These are phyloP conservation scores for Chondrilla cf. caribensis DNA, from an alignment of 37 sponge, comb jelly and placozoan genomes.

Conservation along the genomic window DNA sequence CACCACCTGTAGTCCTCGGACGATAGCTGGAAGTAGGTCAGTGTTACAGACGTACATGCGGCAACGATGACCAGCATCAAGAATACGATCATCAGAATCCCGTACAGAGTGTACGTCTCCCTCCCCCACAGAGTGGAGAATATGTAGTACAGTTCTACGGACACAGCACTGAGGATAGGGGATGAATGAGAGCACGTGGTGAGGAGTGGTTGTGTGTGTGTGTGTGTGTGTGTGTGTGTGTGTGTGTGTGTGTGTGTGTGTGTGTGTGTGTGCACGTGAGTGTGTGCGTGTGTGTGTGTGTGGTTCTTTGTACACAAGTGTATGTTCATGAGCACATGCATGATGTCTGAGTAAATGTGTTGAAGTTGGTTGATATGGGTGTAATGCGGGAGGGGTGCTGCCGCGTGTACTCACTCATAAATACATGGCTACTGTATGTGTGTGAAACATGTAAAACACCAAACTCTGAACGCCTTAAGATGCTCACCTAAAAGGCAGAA, in stretches of 20 bases:
- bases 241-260: slow-evolving; percentile 17
- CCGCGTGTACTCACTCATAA: no score
- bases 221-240: slow-evolving; percentile 5
- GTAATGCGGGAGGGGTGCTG: no score
- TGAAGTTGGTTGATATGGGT: no score
- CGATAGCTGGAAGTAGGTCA: slow-evolving; percentile 91
- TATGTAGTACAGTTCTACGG: slow-evolving; percentile 92
- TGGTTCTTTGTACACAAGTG: no score
- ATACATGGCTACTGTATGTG: no score
- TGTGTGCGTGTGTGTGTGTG: no score
- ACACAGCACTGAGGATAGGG: slow-evolving; percentile 67
- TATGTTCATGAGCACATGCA: no score
- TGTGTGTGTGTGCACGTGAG: background rate
- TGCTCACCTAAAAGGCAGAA: slow-evolving; percentile 83
- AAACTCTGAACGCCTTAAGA: no score
- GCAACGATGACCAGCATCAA: slow-evolving; percentile 85
- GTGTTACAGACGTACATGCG: slow-evolving; percentile 85
- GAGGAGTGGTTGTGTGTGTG: background rate
- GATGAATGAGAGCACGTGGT: background rate
- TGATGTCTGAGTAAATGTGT: no score
- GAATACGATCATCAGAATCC: slow-evolving; percentile 82
- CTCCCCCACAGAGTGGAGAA: slow-evolving; percentile 92
- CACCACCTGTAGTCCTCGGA: slow-evolving; percentile 96
- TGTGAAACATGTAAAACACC: no score
- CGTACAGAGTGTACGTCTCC: slow-evolving; percentile 85